Percentiles rank a stretch among this genome's conserved stretches.
These are phyloP conservation scores for Phymatocera aterrima DNA, from an alignment of 2,888 invertebrate species.

Conservation along the genomic window DNA sequence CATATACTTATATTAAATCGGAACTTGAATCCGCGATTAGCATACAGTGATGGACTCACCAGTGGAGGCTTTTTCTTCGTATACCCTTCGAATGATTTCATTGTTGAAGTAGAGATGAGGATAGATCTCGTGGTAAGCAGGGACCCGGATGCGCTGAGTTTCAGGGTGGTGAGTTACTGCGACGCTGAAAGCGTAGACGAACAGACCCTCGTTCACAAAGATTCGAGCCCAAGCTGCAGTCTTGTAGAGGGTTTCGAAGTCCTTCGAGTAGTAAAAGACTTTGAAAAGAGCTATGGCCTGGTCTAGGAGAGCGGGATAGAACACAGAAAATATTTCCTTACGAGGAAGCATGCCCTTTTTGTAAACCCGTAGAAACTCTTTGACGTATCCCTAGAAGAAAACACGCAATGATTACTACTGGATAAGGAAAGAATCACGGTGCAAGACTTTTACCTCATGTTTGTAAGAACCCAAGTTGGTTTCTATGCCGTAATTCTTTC, in stretches of 20 bases:
- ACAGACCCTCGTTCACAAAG: slow-evolving; percentile 80
- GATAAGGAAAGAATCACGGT: no score
- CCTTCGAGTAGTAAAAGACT: slow-evolving; percentile 79
- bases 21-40: background rate
- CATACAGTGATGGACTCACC: slow-evolving; percentile 21
- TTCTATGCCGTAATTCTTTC: slow-evolving; percentile 60
- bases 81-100: slow-evolving; percentile 75
- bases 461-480: slow-evolving; percentile 61
- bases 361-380: slow-evolving; percentile 74
- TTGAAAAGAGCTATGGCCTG: slow-evolving; percentile 78
- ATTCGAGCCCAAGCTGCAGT: slow-evolving; percentile 78
- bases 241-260: slow-evolving; percentile 79
- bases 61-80: background rate
- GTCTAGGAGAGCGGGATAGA: slow-evolving; percentile 71
- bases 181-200: slow-evolving; percentile 79
- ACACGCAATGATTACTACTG: background rate
- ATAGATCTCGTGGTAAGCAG: slow-evolving; percentile 82
- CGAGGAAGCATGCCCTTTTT: slow-evolving; percentile 66
- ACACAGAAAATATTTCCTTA: slow-evolving; percentile 68
- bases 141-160: slow-evolving; percentile 78
- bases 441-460: slow-evolving; percentile 59
- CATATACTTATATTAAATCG: background rate
- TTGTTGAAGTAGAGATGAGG: slow-evolving; percentile 81
- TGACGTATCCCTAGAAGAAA: slow-evolving; percentile 69
- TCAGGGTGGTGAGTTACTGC: slow-evolving; percentile 80